Conservation (phyloP, 2,113 vertebrate genomes). For the Pithys albifrons region DNA sequence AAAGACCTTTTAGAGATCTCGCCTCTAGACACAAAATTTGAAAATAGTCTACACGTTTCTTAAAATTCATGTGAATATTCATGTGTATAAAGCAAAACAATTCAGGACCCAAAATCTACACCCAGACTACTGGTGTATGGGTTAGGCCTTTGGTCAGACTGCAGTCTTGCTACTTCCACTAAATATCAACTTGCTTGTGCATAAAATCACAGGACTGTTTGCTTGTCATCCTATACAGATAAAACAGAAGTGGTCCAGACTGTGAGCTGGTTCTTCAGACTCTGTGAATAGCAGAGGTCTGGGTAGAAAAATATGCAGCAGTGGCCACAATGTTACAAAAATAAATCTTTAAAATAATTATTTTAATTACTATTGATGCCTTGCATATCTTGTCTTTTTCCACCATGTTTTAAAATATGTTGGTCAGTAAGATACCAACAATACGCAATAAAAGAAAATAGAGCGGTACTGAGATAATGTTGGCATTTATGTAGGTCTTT, state of each 20-base stretch:
- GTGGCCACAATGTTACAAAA: background rate
- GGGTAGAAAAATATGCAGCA: background rate
- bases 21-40: background rate
- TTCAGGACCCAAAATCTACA: background rate
- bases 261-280: background rate
- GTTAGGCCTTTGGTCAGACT: background rate
- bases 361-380: background rate
- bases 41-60: background rate
- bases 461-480: background rate
- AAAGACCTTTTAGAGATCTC: background rate
- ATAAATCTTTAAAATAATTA: background rate
- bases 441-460: background rate
- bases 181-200: background rate
- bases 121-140: background rate
- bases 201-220: background rate
- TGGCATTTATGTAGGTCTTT: background rate
- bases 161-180: background rate
- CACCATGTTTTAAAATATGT: background rate
- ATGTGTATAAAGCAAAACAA: background rate
- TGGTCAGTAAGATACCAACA: background rate
- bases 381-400: background rate
- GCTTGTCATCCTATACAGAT: background rate
- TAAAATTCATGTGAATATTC: background rate
- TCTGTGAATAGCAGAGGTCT: background rate
- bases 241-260: background rate